Conservation (phyloP, 1,140 invertebrate species). For the Conus betulinus region DNA sequence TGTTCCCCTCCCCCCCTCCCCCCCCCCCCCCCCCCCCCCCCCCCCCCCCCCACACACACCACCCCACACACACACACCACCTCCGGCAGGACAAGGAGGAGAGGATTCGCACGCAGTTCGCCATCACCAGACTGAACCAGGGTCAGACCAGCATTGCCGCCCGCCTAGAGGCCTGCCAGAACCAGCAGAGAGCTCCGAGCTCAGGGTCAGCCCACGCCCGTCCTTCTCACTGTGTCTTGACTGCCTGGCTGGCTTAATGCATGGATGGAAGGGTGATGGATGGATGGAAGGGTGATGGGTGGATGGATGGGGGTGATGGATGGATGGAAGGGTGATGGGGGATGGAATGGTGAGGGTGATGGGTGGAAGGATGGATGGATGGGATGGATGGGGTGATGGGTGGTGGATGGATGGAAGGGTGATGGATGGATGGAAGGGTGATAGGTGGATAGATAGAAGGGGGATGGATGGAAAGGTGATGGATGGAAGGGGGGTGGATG, state of each 20-base stretch:
- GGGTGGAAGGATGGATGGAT: too few species aligned
- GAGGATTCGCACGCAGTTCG: not conserved
- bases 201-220: not conserved
- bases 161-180: not conserved
- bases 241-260: not conserved
- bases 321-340: not conserved
- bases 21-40: too few species aligned
- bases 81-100: not conserved
- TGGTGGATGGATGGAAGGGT: too few species aligned
- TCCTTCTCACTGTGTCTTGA: not conserved
- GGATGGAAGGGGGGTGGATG: too few species aligned
- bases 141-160: not conserved
- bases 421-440: too few species aligned
- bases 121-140: constrained; percentile 15
- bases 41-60: not conserved
- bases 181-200: not conserved
- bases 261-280: not conserved
- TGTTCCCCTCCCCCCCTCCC: not conserved
- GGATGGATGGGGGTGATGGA: not conserved
- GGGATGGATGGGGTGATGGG: too few species aligned
- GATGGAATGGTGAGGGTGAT: too few species aligned
- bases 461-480: too few species aligned
- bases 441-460: too few species aligned
- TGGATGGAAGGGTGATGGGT: not conserved
- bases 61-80: too few species aligned